Conservation (phyloP, 2,113 vertebrate genomes). For the Perca flavescens region DNA sequence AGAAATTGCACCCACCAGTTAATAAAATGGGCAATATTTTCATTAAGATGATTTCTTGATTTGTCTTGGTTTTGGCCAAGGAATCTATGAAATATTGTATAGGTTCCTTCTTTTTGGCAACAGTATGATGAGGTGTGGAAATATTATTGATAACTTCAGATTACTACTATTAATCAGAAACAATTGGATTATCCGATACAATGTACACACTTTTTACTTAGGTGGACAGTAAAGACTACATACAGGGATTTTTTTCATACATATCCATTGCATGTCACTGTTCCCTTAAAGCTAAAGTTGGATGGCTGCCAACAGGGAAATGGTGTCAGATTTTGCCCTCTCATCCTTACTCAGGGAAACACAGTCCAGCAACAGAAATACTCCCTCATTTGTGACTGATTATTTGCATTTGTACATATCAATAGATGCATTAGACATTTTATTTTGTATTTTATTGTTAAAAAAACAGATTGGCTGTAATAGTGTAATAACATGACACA, state of each 20-base stretch:
- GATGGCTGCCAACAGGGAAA: slow-evolving; percentile 73
- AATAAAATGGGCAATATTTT: not conserved
- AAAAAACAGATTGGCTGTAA: not conserved
- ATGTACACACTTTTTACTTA: not conserved
- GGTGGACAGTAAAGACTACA: not conserved
- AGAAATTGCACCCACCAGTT: not conserved
- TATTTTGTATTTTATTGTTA: not conserved
- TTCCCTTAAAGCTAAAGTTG: slow-evolving; percentile 73
- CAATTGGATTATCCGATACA: not conserved
- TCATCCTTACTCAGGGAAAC: slow-evolving; percentile 79
- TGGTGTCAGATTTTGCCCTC: slow-evolving; percentile 64
- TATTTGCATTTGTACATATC: not conserved
- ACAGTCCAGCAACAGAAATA: not conserved
- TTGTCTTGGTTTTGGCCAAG: no score
- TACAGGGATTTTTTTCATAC: not conserved
- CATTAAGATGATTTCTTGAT: not conserved
- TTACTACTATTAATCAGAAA: not conserved
- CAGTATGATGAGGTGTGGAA: not conserved
- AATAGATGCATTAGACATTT: not conserved
- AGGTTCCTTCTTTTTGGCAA: not conserved
- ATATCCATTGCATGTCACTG: slow-evolving; percentile 12
- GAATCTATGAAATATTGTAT: no score
- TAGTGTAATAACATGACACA: not conserved
- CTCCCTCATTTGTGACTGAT: not conserved
- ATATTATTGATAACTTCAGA: not conserved